Conservation (phyloP, 2,888 invertebrate genomes). For the Aleiodes leptofemur region DNA sequence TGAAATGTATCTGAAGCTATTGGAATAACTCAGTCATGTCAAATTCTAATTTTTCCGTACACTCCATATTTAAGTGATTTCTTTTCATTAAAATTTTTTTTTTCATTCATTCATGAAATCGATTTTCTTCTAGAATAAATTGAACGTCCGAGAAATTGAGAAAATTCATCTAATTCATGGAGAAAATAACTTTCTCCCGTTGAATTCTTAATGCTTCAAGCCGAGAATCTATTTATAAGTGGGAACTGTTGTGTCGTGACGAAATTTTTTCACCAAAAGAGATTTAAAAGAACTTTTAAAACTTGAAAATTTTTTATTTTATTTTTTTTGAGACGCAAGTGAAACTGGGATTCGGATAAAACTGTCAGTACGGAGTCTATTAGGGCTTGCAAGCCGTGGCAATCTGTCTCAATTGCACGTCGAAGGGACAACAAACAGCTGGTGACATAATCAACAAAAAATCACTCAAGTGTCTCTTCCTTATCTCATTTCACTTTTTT, state of each 20-base stretch:
- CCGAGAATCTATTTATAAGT: conserved; percentile 26
- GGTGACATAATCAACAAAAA: neutral
- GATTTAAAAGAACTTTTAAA: neutral
- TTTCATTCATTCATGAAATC: too few relatives aligned
- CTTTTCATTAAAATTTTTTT: too few relatives aligned
- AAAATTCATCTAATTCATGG: too few relatives aligned
- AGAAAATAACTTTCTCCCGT: too few relatives aligned
- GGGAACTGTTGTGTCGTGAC: neutral
- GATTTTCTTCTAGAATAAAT: too few relatives aligned
- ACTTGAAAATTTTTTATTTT: conserved; percentile 17
- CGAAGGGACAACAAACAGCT: conserved; percentile 24
- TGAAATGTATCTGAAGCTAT: neutral
- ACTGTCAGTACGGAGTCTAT: conserved; percentile 20
- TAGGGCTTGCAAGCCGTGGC: conserved; percentile 15
- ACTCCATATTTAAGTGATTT: too few relatives aligned
- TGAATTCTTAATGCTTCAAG: too few relatives aligned
- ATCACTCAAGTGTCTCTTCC: conserved; percentile 8
- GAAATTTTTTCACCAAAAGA: neutral
- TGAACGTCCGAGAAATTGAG: too few relatives aligned
- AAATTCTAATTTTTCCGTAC: neutral
- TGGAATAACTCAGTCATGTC: conserved; percentile 15
- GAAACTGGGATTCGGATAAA: conserved; percentile 13
- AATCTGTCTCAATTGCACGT: conserved; percentile 18
- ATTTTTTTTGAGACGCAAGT: neutral
- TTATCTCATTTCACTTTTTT: conserved; percentile 1